A percentile compares a stretch with the other conserved stretches of the same genome.
phyloP scores from a whole-genome alignment of 2,888 invertebrate genomes.

The Lycia hirtaria region DNA sequence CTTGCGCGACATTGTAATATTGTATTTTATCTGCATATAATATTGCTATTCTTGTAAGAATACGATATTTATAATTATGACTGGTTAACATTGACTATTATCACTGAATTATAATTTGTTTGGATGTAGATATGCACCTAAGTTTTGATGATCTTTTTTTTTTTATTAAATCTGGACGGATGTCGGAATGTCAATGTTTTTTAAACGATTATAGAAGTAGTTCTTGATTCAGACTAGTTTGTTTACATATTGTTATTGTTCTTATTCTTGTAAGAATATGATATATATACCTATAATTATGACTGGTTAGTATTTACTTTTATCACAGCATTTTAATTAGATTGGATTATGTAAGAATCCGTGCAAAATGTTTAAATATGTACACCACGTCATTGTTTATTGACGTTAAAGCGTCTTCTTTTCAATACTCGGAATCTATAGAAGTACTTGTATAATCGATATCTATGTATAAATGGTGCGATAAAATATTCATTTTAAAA shows the following conservation, averaged over 20 bases:
- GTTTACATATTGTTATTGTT: slow-evolving; percentile 27
- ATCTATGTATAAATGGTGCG: slow-evolving; percentile 22
- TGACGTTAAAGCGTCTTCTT: slow-evolving; percentile 3
- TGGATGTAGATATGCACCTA: too few relatives aligned
- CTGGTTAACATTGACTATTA: background rate
- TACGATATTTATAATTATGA: background rate
- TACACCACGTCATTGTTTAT: slow-evolving; percentile 2
- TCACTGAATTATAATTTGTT: background rate
- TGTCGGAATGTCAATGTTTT: too few relatives aligned
- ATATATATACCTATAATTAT: too few relatives aligned
- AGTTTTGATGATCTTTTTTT: too few relatives aligned
- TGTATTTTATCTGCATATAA: slow-evolving; percentile 29
- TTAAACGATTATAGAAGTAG: too few relatives aligned
- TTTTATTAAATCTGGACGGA: too few relatives aligned
- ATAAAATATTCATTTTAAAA: slow-evolving; percentile 47
- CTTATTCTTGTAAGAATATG: background rate
- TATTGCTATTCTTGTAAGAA: slow-evolving; percentile 3
- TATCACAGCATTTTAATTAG: background rate
- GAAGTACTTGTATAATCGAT: slow-evolving; percentile 11
- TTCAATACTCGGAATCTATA: slow-evolving; percentile 11
- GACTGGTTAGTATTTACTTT: background rate
- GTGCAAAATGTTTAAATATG: background rate
- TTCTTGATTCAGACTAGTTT: too few relatives aligned
- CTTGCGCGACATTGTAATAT: slow-evolving; percentile 24
- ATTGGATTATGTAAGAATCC: background rate